These are phyloP conservation scores for Sebastes diploproa DNA, from an alignment of 2,797 vertebrate species.

Conservation along the genomic window DNA sequence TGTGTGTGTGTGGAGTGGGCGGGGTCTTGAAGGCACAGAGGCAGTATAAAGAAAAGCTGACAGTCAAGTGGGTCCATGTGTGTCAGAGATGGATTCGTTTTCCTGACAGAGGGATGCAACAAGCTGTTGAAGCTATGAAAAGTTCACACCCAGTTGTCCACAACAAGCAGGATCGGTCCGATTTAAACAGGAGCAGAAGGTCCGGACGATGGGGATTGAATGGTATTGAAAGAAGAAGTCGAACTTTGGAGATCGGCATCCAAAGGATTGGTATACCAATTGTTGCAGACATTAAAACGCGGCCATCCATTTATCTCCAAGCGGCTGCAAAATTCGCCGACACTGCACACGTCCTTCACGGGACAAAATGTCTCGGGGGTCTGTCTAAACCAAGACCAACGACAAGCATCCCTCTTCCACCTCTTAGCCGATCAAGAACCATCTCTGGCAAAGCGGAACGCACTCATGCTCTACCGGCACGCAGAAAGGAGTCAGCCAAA, in stretches of 20 bases:
- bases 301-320: neutral
- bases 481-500: neutral
- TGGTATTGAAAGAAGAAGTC: slow-evolving; percentile 12
- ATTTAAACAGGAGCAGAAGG: slow-evolving; percentile 44
- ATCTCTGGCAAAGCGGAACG: neutral
- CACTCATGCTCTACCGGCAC: neutral
- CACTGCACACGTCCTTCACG: slow-evolving; percentile 8
- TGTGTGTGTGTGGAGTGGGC: slow-evolving; percentile 39
- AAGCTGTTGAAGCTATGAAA: slow-evolving; percentile 57
- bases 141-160: slow-evolving; percentile 20
- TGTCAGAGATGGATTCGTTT: neutral
- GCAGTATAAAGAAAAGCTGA: slow-evolving; percentile 52
- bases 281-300: neutral
- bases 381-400: slow-evolving; percentile 21
- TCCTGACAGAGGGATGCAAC: slow-evolving; percentile 3
- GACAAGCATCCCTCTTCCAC: slow-evolving; percentile 60
- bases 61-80: neutral
- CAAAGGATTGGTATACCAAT: neutral
- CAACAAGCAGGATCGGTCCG: slow-evolving; percentile 42
- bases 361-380: slow-evolving; percentile 33
- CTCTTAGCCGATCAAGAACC: slow-evolving; percentile 61
- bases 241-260: slow-evolving; percentile 26
- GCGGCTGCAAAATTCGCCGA: slow-evolving; percentile 21
- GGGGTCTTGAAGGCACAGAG: slow-evolving; percentile 21
- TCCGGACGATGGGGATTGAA: slow-evolving; percentile 27